A percentile compares a stretch with the other conserved stretches of the same genome.
These are phyloP conservation scores for Hermaeophaga mercurialis DNA, from an alignment of 2,888 invertebrate genomes.

Conservation along the genomic window DNA sequence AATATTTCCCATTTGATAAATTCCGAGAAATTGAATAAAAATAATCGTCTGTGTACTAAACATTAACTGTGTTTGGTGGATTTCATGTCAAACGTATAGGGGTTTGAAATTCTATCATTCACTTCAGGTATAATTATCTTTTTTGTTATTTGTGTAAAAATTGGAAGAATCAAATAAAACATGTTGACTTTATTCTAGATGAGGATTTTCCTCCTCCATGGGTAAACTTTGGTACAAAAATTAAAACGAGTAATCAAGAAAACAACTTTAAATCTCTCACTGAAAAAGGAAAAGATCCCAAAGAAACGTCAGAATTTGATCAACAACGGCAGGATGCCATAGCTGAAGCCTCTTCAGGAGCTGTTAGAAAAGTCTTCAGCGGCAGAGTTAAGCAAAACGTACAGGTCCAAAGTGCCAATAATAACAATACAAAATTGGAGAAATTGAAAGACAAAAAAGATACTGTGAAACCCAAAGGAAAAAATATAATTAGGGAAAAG, in stretches of 20 bases:
- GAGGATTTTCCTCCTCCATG: conserved; percentile 88
- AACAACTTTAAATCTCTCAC: conserved; percentile 75
- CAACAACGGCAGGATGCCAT: conserved; percentile 89
- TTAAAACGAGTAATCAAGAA: conserved; percentile 63
- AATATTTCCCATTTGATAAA: no score
- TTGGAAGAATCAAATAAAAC: no score
- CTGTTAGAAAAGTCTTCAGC: conserved; percentile 61
- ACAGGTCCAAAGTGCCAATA: conserved; percentile 29
- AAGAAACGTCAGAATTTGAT: conserved; percentile 83
- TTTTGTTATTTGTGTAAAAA: background rate
- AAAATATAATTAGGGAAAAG: conserved; percentile 44
- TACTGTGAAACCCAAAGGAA: conserved; percentile 28
- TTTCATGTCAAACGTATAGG: no score
- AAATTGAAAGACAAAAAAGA: conserved; percentile 27
- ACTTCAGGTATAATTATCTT: no score
- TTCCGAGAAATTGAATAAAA: no score
- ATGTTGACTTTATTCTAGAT: no score
- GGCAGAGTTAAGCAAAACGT: conserved; percentile 59
- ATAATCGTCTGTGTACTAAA: no score
- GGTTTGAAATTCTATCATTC: no score
- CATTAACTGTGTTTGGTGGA: no score
- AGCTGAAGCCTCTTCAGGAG: conserved; percentile 75
- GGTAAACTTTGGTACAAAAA: conserved; percentile 87
- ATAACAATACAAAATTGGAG: conserved; percentile 12
- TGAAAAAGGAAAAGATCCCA: conserved; percentile 63